phyloP scores from a whole-genome alignment of 1,140 invertebrate genomes.

The Thaumetopoea pityocampa region DNA sequence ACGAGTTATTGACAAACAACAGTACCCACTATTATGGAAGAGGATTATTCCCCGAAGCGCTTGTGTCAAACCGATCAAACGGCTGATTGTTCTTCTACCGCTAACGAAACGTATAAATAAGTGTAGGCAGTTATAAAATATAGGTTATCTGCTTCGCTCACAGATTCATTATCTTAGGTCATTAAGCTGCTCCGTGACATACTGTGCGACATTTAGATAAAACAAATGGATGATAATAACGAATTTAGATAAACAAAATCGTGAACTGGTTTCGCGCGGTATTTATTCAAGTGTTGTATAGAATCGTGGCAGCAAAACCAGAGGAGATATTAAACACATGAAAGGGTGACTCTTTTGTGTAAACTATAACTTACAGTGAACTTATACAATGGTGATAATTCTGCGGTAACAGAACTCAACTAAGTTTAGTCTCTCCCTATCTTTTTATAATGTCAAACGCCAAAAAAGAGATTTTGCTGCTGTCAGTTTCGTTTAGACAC shows the following conservation, averaged over 20 bases:
- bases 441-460: no score
- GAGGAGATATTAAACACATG: neutral
- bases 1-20: no score
- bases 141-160: slow-evolving; percentile 19
- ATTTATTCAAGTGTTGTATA: no score
- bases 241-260: slow-evolving; percentile 4
- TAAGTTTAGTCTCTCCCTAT: no score
- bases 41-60: no score
- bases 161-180: slow-evolving; percentile 22
- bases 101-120: slow-evolving; percentile 2
- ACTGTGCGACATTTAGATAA: slow-evolving; percentile 23
- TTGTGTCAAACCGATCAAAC: neutral
- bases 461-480: no score
- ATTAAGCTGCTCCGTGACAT: slow-evolving; percentile 20
- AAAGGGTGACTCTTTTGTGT: no score
- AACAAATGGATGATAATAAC: slow-evolving; percentile 8
- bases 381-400: no score
- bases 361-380: no score
- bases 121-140: slow-evolving; percentile 6
- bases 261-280: neutral
- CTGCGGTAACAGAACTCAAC: no score
- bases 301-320: neutral
- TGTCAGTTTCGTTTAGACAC: no score
- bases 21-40: no score
- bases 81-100: neutral